Conservation (phyloP, 2,888 invertebrate genomes). For the Chymomyza amoena region DNA sequence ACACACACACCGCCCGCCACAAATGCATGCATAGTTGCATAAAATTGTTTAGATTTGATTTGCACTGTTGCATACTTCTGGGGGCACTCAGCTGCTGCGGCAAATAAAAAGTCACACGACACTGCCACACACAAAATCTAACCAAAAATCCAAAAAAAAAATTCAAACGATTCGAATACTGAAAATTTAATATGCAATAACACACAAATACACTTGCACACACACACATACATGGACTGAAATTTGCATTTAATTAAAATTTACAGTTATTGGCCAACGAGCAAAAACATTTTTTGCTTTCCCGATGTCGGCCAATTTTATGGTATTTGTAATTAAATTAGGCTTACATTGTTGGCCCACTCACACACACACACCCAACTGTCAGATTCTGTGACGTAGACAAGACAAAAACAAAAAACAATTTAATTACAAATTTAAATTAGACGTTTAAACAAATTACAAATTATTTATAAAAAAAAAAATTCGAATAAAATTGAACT, state of each 20-base stretch:
- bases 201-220: slow-evolving; percentile 19
- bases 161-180: slow-evolving; percentile 44
- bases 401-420: slow-evolving; percentile 21
- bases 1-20: slow-evolving; percentile 35
- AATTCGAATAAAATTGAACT: neutral
- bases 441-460: slow-evolving; percentile 27
- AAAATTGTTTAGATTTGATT: slow-evolving; percentile 62
- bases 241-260: slow-evolving; percentile 69
- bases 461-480: slow-evolving; percentile 1
- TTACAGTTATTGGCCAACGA: slow-evolving; percentile 58
- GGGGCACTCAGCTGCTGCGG: slow-evolving; percentile 42
- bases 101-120: slow-evolving; percentile 61
- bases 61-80: slow-evolving; percentile 51
- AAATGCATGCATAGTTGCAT: slow-evolving; percentile 69
- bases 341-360: slow-evolving; percentile 44
- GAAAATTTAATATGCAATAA: slow-evolving; percentile 62
- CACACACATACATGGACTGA: slow-evolving; percentile 29
- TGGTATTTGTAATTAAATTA: slow-evolving; percentile 66
- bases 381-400: neutral
- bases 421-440: slow-evolving; percentile 63
- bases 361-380: slow-evolving; percentile 7
- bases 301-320: slow-evolving; percentile 41
- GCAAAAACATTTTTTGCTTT: slow-evolving; percentile 42
- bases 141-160: slow-evolving; percentile 17
- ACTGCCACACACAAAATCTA: slow-evolving; percentile 7